A percentile compares a stretch with the other conserved stretches of the same genome.
Evolutionary conservation across 1,140 invertebrate genomes (phyloP).

Genomic region (Drosophila lacertosa): DNA sequence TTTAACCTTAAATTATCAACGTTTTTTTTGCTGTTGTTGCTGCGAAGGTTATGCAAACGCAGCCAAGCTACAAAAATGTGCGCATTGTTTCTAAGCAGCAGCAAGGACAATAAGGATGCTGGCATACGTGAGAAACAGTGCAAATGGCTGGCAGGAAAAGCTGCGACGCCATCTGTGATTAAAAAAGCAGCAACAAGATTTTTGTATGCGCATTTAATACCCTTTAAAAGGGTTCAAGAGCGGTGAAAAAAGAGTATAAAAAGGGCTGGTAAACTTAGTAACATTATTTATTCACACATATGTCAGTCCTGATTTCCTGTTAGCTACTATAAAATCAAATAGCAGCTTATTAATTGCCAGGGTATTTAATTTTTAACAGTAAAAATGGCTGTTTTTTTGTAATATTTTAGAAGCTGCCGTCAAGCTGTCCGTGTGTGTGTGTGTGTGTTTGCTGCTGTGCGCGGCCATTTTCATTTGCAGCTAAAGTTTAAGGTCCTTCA

Average conservation of each 20-base stretch:
- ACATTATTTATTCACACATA: too few species aligned
- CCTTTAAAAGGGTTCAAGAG: too few species aligned
- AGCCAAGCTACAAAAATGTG: constrained; percentile 51
- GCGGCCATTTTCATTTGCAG: constrained; percentile 72
- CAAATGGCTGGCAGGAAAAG: constrained; percentile 63
- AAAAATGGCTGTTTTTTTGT: neutral
- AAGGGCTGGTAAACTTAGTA: too few species aligned
- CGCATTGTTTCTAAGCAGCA: constrained; percentile 57
- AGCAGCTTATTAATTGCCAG: neutral
- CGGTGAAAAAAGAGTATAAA: too few species aligned
- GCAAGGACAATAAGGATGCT: constrained; percentile 32
- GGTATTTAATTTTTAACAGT: neutral
- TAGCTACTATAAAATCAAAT: neutral
- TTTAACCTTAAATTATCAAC: constrained; percentile 66
- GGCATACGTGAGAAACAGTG: constrained; percentile 70
- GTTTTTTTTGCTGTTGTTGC: constrained; percentile 6
- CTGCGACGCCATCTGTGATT: constrained; percentile 70
- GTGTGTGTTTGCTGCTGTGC: constrained; percentile 7
- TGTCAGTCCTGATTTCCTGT: neutral
- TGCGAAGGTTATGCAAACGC: constrained; percentile 55
- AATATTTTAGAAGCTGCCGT: constrained; percentile 33
- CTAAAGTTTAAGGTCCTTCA: constrained; percentile 81
- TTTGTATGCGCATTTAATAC: constrained; percentile 39
- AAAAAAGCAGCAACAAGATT: constrained; percentile 72
- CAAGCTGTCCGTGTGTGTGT: constrained; percentile 14